These are phyloP conservation scores for Pristionchus exspectatus DNA, from an alignment of 2,888 invertebrate genomes.

Conservation along the genomic window DNA sequence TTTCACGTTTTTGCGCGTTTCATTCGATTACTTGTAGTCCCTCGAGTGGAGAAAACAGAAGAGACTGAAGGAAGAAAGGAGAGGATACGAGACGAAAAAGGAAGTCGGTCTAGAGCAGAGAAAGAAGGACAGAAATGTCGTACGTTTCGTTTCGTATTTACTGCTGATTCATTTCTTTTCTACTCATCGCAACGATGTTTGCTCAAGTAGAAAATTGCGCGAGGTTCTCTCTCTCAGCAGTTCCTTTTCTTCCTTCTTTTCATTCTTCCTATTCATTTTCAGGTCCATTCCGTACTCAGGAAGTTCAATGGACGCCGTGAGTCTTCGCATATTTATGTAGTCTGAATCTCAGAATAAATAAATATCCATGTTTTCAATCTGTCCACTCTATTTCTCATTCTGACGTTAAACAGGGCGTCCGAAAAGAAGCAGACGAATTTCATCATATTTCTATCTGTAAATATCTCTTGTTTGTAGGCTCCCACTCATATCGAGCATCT, in stretches of 20 bases:
- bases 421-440: not conserved
- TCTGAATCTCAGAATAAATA: not conserved
- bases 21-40: not conserved
- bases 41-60: not conserved
- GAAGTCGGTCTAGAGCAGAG: conserved; percentile 12
- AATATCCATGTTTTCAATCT: not conserved
- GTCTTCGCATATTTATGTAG: not conserved
- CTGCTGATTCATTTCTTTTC: not conserved
- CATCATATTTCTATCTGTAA: not conserved
- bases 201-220: conserved; percentile 41
- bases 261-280: not conserved
- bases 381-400: not conserved
- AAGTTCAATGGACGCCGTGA: not conserved
- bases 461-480: not conserved
- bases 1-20: too few relatives aligned
- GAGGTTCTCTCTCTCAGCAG: not conserved
- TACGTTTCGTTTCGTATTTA: not conserved
- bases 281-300: not conserved
- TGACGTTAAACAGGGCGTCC: not conserved
- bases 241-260: not conserved
- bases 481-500: conserved; percentile 47
- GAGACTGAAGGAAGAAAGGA: not conserved
- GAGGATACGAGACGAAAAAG: not conserved
- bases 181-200: conserved; percentile 13
- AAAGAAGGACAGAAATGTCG: conserved; percentile 37